Base-by-base conservation (phyloP, 2,113 vertebrate genomes). In the Menidia beryllina region DNA sequence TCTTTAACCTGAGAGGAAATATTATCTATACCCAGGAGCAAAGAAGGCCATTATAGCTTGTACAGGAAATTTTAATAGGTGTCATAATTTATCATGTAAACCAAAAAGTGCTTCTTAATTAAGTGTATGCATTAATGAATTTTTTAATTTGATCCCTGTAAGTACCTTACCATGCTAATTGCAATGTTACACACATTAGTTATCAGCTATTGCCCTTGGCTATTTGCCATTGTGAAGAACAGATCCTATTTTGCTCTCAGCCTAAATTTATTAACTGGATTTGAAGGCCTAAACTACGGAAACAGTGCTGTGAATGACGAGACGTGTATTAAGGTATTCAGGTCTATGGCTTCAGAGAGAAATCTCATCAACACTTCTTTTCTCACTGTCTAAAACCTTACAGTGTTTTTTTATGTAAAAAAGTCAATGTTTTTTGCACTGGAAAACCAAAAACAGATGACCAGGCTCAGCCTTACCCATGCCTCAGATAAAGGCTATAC, bases 141-240 rank as follows among this genome's bases (percentile, higher is more conserved):
- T 98, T 99, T 99, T 98, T 98, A 99, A 99, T 99, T 98, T 98
- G 97, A 98, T 98, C 97, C 96, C 96, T 98, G 96, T 96, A 98
- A 98, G 96, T 97, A 98, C 97, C 97, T 97, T 96, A 96, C 96
- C 96, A 96, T 97, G 96, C 96, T 98, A 99, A 99, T 99, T 99
- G 97, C 97, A 97, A 99, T 98, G 98, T 98, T 98, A 96, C 96
- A 96, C 97, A 98, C 96, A 98, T 98, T 98, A 97, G 96, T 98
- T 98, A 98, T 97, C 96, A 93, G 92, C 95, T 95, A 95, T 97
- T 98, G 98, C 98, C 98, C 98, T 98, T 98, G 98, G 97, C 98
- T 97, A 96, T 98, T 96, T 98, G 95, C 95, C 96, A 95, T 93
- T 91, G 93, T 91, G 91, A 93, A 91, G 94, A 92, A 86, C 89